Conservation (phyloP, 2,113 vertebrate species). For the Rhynchomys soricoides region DNA sequence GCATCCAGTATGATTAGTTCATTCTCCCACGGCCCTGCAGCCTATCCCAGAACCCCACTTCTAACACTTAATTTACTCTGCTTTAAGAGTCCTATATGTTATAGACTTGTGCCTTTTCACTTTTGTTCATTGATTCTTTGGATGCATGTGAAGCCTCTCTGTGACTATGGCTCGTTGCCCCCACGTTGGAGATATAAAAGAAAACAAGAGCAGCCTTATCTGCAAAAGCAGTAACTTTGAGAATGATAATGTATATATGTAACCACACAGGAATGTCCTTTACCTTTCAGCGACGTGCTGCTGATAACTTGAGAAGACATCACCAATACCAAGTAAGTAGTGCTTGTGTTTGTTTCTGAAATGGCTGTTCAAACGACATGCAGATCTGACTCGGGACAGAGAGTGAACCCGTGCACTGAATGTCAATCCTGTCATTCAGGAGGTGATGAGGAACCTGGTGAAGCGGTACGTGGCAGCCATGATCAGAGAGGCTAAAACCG, state of each 20-base stretch:
- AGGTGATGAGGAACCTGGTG: slow-evolving; percentile 95
- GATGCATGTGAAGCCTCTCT: not conserved
- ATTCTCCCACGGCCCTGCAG: not conserved
- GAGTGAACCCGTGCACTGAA: not conserved
- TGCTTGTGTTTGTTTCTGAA: not conserved
- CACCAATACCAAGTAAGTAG: slow-evolving; percentile 95
- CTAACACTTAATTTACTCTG: not conserved
- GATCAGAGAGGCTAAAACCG: slow-evolving; percentile 97
- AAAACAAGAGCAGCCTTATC: not conserved
- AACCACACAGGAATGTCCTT: not conserved
- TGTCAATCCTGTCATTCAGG: slow-evolving; percentile 83
- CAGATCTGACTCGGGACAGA: not conserved
- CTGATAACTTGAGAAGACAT: slow-evolving; percentile 93
- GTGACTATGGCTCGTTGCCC: not conserved
- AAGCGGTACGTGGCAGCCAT: slow-evolving; percentile 98
- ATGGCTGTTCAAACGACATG: not conserved
- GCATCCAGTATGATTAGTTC: not conserved
- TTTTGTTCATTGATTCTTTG: not conserved
- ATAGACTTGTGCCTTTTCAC: not conserved
- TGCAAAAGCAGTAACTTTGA: not conserved
- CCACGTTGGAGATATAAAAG: not conserved
- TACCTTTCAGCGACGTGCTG: slow-evolving; percentile 91
- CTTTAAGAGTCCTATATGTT: not conserved
- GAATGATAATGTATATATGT: not conserved
- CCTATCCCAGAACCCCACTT: not conserved